Evolutionary conservation across 2,888 invertebrate genomes (phyloP).

Genomic region (Chrysotoxum bicinctum): DNA sequence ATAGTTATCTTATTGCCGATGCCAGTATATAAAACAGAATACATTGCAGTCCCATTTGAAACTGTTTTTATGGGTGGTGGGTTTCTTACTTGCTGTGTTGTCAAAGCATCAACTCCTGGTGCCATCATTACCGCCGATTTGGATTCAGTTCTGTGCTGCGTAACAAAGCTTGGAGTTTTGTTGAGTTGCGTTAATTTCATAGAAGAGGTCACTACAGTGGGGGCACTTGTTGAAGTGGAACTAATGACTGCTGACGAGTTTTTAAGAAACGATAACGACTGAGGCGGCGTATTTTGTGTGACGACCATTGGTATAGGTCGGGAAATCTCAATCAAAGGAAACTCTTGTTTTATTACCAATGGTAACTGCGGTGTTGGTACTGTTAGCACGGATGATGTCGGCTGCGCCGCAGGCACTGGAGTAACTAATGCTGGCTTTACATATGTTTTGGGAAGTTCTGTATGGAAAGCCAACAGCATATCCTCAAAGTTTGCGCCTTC

Average conservation of each 20-base stretch:
- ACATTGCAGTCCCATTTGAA: conserved; percentile 85
- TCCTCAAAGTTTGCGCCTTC: conserved; percentile 91
- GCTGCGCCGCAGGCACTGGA: conserved; percentile 75
- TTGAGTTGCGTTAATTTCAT: conserved; percentile 31
- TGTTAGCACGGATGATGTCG: conserved; percentile 8
- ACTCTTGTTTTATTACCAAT: conserved; percentile 61
- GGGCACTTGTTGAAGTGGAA: conserved; percentile 49
- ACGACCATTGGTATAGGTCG: conserved; percentile 32
- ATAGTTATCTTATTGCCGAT: conserved; percentile 92
- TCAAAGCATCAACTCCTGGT: conserved; percentile 35
- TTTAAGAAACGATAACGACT: conserved; percentile 40
- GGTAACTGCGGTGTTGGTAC: conserved; percentile 45
- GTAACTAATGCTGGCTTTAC: conserved; percentile 86
- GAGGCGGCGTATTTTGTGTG: conserved; percentile 22
- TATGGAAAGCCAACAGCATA: conserved; percentile 86
- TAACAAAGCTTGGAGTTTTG: conserved; percentile 36
- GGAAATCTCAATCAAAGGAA: conserved; percentile 57
- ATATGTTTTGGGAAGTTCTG: conserved; percentile 88
- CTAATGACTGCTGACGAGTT: conserved; percentile 51
- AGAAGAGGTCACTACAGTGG: conserved; percentile 42
- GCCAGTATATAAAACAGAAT: conserved; percentile 91
- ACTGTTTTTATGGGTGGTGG: conserved; percentile 80
- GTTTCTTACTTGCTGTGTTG: conserved; percentile 74
- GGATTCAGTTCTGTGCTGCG: conserved; percentile 55
- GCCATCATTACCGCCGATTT: conserved; percentile 37